Base-by-base conservation (phyloP, 2,888 invertebrate species). In the Idaea biselata region DNA sequence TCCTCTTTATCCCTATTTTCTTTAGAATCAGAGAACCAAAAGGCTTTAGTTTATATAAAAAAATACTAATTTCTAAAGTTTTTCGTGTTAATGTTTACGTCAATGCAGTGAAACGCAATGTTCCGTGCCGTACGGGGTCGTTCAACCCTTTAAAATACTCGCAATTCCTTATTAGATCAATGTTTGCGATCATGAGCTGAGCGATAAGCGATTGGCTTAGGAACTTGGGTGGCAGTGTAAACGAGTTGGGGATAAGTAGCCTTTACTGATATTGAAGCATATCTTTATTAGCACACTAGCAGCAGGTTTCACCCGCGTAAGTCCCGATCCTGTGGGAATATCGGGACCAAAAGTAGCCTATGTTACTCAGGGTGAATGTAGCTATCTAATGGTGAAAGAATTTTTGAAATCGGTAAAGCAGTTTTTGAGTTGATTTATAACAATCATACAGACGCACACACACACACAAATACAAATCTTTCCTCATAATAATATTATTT, bases 31-130 rank as follows among this genome's bases (percentile, higher is more conserved):
- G 8, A 44, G 44, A 44, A 44, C 44, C 44, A 8, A 44, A 44
- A 44, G 44, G 7, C 44, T 5, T 8, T 44, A 44, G 44, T 44
- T 44, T 14, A 11, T 14, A 11, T 44, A 14, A 44, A 44, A 44
- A 7, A 44, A 3, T 8, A 44, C 8, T 33, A 33, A 25, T 25
- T 25, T 25, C 25, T 53, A n/a, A 53, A 16, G 55, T 55, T 17
- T 31, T 57, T 59, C 59, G 58, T 59, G 58, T 58, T 61, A 63
- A 63, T 68, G 65, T 62, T 62, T 6, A 86, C 88, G 81, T 82
- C 90, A 91, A 84, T 91, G 91, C 91, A 91, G 91, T 80, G 75
- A 79, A 89, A 88, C 86, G 88, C 86, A 84, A 83, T 72, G 76
- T 87, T 82, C 79, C 84, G 83, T 86, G 87, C 72, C 71, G 72